Percentiles rank a stretch among this genome's conserved stretches.
Conservation (phyloP, 2,888 invertebrate species). For the Globia sparganii region DNA sequence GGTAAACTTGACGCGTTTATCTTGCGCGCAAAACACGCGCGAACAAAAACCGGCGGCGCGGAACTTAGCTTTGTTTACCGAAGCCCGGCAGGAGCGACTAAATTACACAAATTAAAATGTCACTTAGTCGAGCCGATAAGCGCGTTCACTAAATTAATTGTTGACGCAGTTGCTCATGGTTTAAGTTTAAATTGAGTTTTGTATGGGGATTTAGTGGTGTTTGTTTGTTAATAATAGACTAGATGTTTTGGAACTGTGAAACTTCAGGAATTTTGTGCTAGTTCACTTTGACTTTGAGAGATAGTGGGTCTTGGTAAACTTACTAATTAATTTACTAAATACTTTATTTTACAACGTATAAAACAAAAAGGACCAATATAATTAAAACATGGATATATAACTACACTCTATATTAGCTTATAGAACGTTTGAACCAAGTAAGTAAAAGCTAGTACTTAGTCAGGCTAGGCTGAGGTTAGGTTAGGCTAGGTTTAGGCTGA, state of each 20-base stretch:
- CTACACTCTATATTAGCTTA: not conserved
- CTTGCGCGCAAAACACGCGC: conserved; percentile 57
- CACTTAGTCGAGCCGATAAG: conserved; percentile 57
- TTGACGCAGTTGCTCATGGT: conserved; percentile 44
- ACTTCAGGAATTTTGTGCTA: not conserved
- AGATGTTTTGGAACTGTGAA: conserved; percentile 1
- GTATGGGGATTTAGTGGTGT: conserved; percentile 38
- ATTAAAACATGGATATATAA: not conserved
- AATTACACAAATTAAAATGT: conserved; percentile 64
- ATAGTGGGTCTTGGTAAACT: not conserved
- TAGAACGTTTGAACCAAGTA: not conserved
- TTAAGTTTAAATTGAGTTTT: conserved; percentile 57
- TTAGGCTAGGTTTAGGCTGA: too few relatives aligned
- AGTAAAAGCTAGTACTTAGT: not conserved
- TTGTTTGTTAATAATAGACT: conserved; percentile 21
- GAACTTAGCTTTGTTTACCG: conserved; percentile 52
- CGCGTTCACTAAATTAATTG: conserved; percentile 54
- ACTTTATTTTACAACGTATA: not conserved
- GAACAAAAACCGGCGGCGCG: conserved; percentile 49
- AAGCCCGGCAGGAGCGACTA: conserved; percentile 32
- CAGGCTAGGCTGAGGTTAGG: too few relatives aligned
- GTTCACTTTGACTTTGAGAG: not conserved
- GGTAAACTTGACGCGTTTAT: conserved; percentile 57
- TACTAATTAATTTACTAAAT: not conserved
- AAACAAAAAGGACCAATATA: not conserved